Evolutionary conservation across 1,140 invertebrate species (phyloP).

Genomic region (Solenopsis invicta): DNA sequence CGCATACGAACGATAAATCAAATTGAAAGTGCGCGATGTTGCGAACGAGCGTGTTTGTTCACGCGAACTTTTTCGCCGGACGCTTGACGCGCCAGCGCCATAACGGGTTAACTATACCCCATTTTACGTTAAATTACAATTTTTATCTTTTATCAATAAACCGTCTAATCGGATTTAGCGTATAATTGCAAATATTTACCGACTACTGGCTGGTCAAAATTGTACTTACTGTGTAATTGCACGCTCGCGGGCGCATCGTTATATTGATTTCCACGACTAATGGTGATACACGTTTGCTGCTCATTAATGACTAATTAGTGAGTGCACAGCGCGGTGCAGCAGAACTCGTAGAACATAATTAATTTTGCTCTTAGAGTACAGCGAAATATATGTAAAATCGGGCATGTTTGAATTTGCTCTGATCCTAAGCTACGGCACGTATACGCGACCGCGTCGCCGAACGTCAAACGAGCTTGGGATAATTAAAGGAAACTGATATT

Average conservation of each 20-base stretch:
- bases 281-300: slow-evolving; percentile 27
- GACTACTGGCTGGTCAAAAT: slow-evolving; percentile 34
- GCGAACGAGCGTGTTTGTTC: slow-evolving; percentile 28
- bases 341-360: slow-evolving; percentile 33
- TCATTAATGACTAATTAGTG: slow-evolving; percentile 71
- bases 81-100: not conserved
- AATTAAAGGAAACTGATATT: not conserved
- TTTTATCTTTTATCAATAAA: slow-evolving; percentile 62
- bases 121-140: slow-evolving; percentile 20
- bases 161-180: slow-evolving; percentile 14
- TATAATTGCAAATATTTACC: slow-evolving; percentile 64
- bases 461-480: not conserved
- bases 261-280: slow-evolving; percentile 66
- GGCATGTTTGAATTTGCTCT: not conserved
- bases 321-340: not conserved
- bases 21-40: slow-evolving; percentile 47
- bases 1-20: slow-evolving; percentile 58
- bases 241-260: slow-evolving; percentile 16
- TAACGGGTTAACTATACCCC: not conserved
- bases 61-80: slow-evolving; percentile 3
- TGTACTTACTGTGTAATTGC: slow-evolving; percentile 32
- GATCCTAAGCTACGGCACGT: not conserved
- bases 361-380: slow-evolving; percentile 12
- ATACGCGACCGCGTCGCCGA: not conserved
- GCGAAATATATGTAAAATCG: slow-evolving; percentile 30